These are phyloP conservation scores for Pocota personata DNA, from an alignment of 2,888 invertebrate species.

Conservation along the genomic window DNA sequence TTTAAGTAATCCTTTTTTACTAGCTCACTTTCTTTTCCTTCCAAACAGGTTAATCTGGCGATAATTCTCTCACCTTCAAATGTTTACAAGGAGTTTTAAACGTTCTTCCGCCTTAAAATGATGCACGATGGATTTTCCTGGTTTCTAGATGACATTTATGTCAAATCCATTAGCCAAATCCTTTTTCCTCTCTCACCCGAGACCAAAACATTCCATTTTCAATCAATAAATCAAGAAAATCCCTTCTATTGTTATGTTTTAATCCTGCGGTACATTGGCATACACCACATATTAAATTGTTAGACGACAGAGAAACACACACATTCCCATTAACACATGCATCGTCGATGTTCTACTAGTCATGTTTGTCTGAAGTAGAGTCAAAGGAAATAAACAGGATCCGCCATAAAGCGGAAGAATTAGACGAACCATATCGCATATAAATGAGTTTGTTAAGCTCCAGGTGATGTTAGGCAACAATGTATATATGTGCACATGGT, in stretches of 20 bases:
- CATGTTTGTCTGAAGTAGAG: background rate
- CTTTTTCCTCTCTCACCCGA: background rate
- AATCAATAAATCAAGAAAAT: conserved; percentile 2
- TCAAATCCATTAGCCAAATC: background rate
- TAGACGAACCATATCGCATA: conserved; percentile 18
- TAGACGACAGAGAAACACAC: background rate
- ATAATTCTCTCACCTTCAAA: too few relatives aligned
- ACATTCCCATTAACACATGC: background rate
- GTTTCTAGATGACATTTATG: too few relatives aligned
- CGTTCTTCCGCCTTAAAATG: too few relatives aligned
- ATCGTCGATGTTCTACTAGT: background rate
- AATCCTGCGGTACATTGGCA: background rate
- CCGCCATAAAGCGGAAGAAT: conserved; percentile 24
- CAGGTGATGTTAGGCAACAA: conserved; percentile 14
- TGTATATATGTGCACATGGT: background rate
- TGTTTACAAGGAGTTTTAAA: too few relatives aligned
- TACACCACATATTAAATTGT: conserved; percentile 2
- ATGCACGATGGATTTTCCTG: too few relatives aligned
- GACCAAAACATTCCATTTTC: background rate
- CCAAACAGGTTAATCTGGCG: too few relatives aligned
- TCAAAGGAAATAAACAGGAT: conserved; percentile 1
- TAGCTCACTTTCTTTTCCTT: too few relatives aligned
- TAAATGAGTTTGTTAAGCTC: conserved; percentile 26
- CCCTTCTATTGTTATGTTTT: background rate
- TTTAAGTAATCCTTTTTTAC: too few relatives aligned